A percentile compares a stretch with the other conserved stretches of the same genome.
Evolutionary conservation across 23 tunicate genomes (phyloP).

Genomic region (Aplidium turbinatum): DNA sequence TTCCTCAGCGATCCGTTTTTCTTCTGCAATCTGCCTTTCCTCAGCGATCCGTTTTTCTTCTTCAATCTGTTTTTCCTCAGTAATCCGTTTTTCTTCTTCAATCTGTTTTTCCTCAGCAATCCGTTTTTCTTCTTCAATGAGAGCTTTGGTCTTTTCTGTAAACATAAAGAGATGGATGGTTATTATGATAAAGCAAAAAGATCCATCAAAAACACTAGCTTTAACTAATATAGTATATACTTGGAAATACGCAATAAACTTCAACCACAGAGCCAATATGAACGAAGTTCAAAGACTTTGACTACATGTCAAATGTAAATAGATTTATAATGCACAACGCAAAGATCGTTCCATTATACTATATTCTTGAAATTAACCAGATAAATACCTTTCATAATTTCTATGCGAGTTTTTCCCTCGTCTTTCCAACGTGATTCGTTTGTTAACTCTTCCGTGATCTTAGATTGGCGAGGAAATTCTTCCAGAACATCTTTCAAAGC

Average conservation of each 20-base stretch:
- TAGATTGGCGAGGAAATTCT: constrained; percentile 60
- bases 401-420: not conserved
- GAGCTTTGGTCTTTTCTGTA: not conserved
- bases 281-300: no score
- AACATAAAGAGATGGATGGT: not conserved
- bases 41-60: constrained; percentile 27
- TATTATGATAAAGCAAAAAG: no score
- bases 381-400: constrained; percentile 20
- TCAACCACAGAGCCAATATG: no score
- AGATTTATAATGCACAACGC: no score
- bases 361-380: no score
- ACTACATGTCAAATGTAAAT: no score
- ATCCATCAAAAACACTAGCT: no score
- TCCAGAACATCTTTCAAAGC: constrained; percentile 64
- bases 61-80: constrained; percentile 17
- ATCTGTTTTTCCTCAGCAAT: no score
- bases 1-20: constrained; percentile 22
- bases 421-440: constrained; percentile 52
- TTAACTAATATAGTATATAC: no score
- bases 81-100: not conserved
- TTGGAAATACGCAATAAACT: no score
- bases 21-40: constrained; percentile 16
- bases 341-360: no score
- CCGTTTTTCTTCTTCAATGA: not conserved
- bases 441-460: constrained; percentile 67